Conservation (phyloP, 1,140 invertebrate species). For the Heliconius melpomene region DNA sequence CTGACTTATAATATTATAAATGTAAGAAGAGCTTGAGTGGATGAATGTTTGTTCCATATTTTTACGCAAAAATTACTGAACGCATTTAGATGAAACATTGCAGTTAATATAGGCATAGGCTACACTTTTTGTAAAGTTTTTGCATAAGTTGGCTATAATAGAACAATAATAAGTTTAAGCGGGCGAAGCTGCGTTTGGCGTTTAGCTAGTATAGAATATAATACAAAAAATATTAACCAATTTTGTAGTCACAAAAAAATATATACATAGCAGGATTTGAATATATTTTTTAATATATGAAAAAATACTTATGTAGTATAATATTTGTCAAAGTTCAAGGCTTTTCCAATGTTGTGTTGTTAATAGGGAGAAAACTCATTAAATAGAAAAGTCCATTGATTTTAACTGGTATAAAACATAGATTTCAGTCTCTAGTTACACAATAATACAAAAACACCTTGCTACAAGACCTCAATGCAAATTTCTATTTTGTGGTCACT, state of each 20-base stretch:
- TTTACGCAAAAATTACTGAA: too few species aligned
- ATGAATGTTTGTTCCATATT: too few species aligned
- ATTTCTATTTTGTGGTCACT: conserved; percentile 40
- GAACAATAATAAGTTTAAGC: too few species aligned
- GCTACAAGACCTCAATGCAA: conserved; percentile 33
- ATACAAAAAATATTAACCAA: neutral
- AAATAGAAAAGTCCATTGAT: neutral
- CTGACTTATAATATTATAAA: too few species aligned
- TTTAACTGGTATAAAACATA: neutral
- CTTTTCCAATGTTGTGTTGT: neutral
- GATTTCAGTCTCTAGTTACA: conserved; percentile 21
- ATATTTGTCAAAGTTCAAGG: neutral
- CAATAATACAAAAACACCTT: conserved; percentile 23
- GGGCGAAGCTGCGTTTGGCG: too few species aligned
- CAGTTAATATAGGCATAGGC: too few species aligned
- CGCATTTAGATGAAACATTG: too few species aligned
- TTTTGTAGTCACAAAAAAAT: neutral
- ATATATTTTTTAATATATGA: neutral
- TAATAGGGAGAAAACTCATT: neutral
- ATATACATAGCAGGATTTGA: neutral
- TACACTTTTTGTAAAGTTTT: too few species aligned
- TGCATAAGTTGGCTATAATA: too few species aligned
- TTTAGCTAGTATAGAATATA: too few species aligned
- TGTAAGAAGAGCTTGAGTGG: too few species aligned
- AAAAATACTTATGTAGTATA: neutral